Conservation (phyloP, 2,888 invertebrate species). For the Hypomecis punctinalis region DNA sequence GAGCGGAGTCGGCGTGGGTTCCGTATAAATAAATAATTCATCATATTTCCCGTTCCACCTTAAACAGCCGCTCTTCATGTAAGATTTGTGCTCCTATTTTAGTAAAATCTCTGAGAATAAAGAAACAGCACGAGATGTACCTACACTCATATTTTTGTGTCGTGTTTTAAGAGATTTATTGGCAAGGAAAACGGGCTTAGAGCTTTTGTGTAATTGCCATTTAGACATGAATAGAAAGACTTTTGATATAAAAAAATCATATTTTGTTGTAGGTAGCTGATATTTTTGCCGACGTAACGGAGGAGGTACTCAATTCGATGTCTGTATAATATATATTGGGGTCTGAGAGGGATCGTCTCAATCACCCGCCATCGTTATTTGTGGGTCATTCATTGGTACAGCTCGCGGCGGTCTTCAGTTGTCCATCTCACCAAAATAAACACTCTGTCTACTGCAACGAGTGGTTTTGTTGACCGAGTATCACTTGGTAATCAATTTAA, state of each 20-base stretch:
- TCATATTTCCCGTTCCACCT: conserved; percentile 20
- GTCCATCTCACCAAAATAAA: no score
- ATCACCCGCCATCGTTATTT: no score
- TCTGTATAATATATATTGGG: no score
- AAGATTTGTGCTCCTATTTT: conserved; percentile 28
- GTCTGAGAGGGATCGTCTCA: no score
- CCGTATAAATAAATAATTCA: conserved; percentile 22
- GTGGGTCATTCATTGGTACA: no score
- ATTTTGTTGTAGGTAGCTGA: no score
- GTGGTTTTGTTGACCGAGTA: no score
- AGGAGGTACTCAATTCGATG: no score
- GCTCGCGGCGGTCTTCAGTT: no score
- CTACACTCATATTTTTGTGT: conserved; percentile 16
- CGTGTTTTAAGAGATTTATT: conserved; percentile 24
- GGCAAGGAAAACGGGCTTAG: conserved; percentile 1
- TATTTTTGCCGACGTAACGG: no score
- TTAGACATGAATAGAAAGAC: conserved; percentile 3
- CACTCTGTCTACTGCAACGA: no score
- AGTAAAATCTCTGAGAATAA: conserved; percentile 31
- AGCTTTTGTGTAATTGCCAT: conserved; percentile 6
- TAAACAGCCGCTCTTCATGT: conserved; percentile 20
- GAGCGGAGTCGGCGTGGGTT: conserved; percentile 4
- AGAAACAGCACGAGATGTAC: conserved; percentile 22
- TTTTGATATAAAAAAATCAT: neutral
- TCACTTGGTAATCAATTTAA: no score